phyloP scores from a whole-genome alignment of 2,888 invertebrate species.

The Megaustenia siamemsis region DNA sequence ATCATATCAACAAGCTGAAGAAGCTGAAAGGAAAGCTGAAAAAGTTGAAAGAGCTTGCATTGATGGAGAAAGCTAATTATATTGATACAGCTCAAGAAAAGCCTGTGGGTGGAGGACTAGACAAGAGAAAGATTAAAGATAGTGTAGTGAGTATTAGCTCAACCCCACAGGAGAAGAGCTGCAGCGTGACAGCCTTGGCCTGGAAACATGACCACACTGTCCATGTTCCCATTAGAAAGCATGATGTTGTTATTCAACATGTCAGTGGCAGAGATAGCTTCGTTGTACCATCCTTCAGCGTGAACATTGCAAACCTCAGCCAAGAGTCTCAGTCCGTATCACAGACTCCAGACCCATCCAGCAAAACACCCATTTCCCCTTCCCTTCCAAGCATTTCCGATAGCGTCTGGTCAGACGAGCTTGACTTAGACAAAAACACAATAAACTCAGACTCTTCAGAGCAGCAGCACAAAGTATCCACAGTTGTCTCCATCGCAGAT shows the following conservation, averaged over 20 bases:
- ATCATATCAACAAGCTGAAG: constrained; percentile 72
- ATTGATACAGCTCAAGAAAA: constrained; percentile 6
- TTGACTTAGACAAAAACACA: constrained; percentile 56
- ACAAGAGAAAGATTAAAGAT: constrained; percentile 27
- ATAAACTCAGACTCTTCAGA: constrained; percentile 54
- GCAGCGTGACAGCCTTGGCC: background rate
- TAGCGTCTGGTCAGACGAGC: constrained; percentile 75
- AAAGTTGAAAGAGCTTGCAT: constrained; percentile 49
- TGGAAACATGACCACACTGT: background rate
- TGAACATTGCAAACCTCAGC: constrained; percentile 23
- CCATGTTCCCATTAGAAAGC: constrained; percentile 10
- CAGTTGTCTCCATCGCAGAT: constrained; percentile 47
- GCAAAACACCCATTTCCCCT: constrained; percentile 65
- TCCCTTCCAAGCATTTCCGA: constrained; percentile 71
- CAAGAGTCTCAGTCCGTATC: constrained; percentile 56
- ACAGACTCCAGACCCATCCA: constrained; percentile 47
- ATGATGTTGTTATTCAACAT: background rate
- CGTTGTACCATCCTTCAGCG: constrained; percentile 49
- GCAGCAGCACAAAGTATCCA: constrained; percentile 47
- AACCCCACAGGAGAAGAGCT: background rate
- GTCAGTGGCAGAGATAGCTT: constrained; percentile 26
- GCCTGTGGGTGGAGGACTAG: background rate
- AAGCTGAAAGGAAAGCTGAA: constrained; percentile 58
- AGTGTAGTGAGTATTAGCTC: constrained; percentile 51
- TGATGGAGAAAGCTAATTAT: constrained; percentile 35